Evolutionary conservation across 2,113 vertebrate species (phyloP).

Genomic region (Channa argus): DNA sequence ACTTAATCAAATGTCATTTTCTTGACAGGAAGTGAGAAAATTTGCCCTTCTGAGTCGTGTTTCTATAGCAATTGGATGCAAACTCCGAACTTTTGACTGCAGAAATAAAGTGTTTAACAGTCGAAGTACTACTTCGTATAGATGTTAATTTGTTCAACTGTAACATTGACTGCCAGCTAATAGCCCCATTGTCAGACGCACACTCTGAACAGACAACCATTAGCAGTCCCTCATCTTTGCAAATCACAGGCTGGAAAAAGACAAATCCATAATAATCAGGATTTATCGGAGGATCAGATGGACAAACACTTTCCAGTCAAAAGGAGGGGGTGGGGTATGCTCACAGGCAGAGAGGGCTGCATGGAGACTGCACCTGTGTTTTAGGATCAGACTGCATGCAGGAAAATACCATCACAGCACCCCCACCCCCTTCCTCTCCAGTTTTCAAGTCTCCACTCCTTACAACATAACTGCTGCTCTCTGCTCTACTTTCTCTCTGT

Average conservation of each 20-base stretch:
- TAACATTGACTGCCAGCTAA: constrained; percentile 8
- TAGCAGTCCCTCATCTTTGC: constrained; percentile 8
- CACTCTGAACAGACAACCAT: constrained; percentile 13
- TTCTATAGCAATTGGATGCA: neutral
- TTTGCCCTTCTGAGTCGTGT: neutral
- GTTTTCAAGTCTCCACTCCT: constrained; percentile 42
- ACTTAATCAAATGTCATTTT: constrained; percentile 6
- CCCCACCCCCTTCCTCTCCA: constrained; percentile 18
- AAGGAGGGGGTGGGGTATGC: constrained; percentile 7
- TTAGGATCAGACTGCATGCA: constrained; percentile 73
- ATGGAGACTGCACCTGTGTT: constrained; percentile 77
- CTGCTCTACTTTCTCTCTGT: constrained; percentile 57
- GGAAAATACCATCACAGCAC: constrained; percentile 59
- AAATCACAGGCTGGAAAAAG: constrained; percentile 61
- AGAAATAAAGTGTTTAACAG: neutral
- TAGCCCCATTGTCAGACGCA: neutral
- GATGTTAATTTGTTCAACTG: neutral
- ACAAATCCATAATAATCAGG: constrained; percentile 75
- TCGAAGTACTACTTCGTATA: neutral
- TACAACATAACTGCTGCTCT: constrained; percentile 47
- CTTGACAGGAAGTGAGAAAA: neutral
- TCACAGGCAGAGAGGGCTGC: constrained; percentile 37
- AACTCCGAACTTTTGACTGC: neutral
- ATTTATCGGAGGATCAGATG: constrained; percentile 73
- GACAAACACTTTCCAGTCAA: constrained; percentile 63